Evolutionary conservation across 1,140 invertebrate species (phyloP), one percentile per base, ranked within the genome.

Genomic region (Antheraea mylitta): DNA sequence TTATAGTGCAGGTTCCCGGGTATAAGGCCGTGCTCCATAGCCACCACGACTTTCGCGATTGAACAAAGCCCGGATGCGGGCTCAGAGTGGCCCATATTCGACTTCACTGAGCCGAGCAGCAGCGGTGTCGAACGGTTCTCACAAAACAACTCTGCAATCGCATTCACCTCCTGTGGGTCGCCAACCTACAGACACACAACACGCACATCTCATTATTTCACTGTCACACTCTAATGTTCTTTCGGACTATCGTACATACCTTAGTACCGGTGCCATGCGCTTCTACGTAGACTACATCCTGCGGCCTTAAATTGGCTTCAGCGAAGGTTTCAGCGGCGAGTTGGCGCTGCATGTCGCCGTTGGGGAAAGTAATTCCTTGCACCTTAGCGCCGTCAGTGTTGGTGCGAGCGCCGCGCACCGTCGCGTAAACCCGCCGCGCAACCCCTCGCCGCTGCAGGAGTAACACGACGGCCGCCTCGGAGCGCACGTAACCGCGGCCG

Each of bases 21-120:
- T 72, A 99, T 97, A 3, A 96, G 87, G 42, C 96, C 96, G 37
- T 94, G 82, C 90, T 99, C 97, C 96, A 99, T 98, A 5, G 98
- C 96, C 65, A 99, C 95, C 5, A 99, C 77, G n/a, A 97, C 93
- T 87, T 99, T 99, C 2, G 96, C 97, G 62, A 99, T 92, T 0
- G 97, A 96, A 83, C 97, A 98, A 0, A 99, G 85, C 48, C 97
- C 97, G 74, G 98, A 99, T 0, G 98, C 97, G 6, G 98, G 96
- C 89, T 99, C 98, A 6, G 98, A 96, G 82, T 99, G 99, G 0
- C 99, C 99, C 97, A 99, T 99, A 90, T 99, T 99, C 1, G 97
- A 98, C 86, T 99, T 99, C 0, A 99, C 96, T 0, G 98, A 99
- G 3, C 99, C 99, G 81, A 99, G 96, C 3, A 99, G 86, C 18